A percentile compares a stretch with the other conserved stretches of the same genome.
These are phyloP conservation scores for Varanus salvator DNA, from an alignment of 2,113 vertebrate genomes.

Conservation along the genomic window DNA sequence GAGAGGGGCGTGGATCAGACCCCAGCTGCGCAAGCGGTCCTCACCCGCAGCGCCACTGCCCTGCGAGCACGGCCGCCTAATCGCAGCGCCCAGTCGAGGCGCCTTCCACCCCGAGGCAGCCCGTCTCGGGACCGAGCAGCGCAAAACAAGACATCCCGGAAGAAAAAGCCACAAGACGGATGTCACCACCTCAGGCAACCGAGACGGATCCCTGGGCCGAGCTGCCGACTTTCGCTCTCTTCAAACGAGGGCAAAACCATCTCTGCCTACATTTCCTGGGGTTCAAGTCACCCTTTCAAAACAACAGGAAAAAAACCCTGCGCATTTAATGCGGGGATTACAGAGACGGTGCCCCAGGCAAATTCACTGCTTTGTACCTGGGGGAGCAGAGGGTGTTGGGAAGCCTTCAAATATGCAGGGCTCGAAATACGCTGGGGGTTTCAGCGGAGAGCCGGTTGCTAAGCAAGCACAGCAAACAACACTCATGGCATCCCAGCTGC, in stretches of 20 bases:
- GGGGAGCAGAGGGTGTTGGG: not conserved
- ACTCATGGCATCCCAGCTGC: not conserved
- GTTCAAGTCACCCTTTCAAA: not conserved
- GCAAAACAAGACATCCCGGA: not conserved
- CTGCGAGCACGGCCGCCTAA: not conserved
- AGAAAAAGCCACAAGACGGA: not conserved
- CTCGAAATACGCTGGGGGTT: not conserved
- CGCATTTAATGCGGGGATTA: not conserved
- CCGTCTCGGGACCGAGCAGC: not conserved
- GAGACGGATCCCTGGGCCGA: not conserved
- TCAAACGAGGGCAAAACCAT: not conserved
- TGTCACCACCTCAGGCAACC: not conserved
- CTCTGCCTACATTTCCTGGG: not conserved
- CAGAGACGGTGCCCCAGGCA: not conserved
- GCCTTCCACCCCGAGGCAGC: not conserved
- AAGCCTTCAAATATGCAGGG: too few species aligned
- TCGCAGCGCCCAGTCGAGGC: not conserved
- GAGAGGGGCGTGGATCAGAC: not conserved
- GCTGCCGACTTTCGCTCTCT: not conserved
- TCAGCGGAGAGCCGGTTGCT: not conserved
- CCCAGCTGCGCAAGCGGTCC: not conserved
- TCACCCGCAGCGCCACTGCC: not conserved
- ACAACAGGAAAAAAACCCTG: not conserved
- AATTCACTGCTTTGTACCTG: not conserved
- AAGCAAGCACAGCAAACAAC: slow-evolving; percentile 18